A percentile compares a stretch with the other conserved stretches of the same genome.
Evolutionary conservation across 1,140 invertebrate genomes (phyloP).

Genomic region (Formica selysi): DNA sequence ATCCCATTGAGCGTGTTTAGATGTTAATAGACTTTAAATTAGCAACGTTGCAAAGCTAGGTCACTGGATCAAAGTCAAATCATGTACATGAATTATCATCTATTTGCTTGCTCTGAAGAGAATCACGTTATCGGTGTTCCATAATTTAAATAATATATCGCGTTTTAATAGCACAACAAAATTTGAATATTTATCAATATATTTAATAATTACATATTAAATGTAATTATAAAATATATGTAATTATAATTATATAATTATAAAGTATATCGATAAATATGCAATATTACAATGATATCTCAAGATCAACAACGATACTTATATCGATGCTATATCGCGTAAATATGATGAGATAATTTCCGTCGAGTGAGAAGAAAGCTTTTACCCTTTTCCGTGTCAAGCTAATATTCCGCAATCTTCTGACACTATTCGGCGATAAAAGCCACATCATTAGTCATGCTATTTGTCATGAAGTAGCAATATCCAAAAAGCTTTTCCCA

Average conservation of each 20-base stretch:
- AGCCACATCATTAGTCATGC: constrained; percentile 33
- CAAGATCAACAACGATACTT: background rate
- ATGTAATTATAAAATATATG: too few species aligned
- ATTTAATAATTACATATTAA: background rate
- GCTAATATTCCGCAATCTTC: constrained; percentile 17
- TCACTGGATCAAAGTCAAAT: constrained; percentile 37
- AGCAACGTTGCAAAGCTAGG: constrained; percentile 26
- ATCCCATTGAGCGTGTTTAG: constrained; percentile 5
- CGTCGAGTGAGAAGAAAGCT: constrained; percentile 29
- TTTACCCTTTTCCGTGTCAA: background rate
- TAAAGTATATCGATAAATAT: too few species aligned
- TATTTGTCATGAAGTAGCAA: constrained; percentile 4
- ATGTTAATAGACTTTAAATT: constrained; percentile 45
- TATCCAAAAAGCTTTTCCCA: constrained; percentile 21
- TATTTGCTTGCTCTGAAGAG: background rate
- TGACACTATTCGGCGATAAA: constrained; percentile 30
- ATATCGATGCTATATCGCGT: background rate
- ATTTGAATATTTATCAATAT: constrained; percentile 10
- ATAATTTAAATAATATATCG: constrained; percentile 7
- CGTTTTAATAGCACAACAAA: background rate
- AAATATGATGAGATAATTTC: constrained; percentile 38
- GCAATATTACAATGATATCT: background rate
- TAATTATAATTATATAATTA: too few species aligned
- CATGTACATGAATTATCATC: background rate
- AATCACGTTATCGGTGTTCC: background rate